phyloP scores from a whole-genome alignment of 23 tunicate genomes.

The Botrylloides violaceus region DNA sequence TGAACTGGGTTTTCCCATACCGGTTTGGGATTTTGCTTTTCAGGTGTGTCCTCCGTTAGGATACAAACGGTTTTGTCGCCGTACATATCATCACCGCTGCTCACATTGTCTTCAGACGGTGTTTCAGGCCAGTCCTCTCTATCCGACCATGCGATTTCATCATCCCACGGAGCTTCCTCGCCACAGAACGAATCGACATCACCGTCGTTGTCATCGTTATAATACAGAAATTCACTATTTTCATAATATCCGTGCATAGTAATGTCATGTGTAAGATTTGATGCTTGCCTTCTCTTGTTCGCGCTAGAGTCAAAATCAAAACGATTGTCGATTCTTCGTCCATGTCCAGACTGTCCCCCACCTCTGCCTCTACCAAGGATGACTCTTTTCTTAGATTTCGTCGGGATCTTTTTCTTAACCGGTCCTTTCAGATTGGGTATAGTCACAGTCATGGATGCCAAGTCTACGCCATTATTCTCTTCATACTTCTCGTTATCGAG shows the following conservation, averaged over 20 bases:
- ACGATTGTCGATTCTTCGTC: background rate
- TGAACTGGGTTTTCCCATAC: background rate
- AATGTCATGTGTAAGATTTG: conserved; percentile 9
- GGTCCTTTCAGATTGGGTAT: background rate
- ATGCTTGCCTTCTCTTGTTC: conserved; percentile 22
- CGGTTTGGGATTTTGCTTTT: background rate
- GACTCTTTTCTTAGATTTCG: background rate
- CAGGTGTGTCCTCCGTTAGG: background rate
- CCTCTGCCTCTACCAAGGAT: background rate
- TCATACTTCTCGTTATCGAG: conserved; percentile 12
- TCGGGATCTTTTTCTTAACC: background rate
- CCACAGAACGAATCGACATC: conserved; percentile 17
- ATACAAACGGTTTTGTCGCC: background rate
- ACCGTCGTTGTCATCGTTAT: conserved; percentile 23
- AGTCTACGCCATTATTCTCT: background rate
- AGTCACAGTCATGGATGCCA: background rate
- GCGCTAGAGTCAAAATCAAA: background rate
- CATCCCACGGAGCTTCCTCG: conserved; percentile 5
- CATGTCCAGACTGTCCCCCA: background rate
- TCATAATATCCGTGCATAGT: conserved; percentile 17
- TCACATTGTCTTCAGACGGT: conserved; percentile 12
- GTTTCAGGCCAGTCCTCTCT: conserved; percentile 25
- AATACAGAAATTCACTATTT: conserved; percentile 8
- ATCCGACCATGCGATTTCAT: conserved; percentile 19
- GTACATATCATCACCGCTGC: conserved; percentile 2